Percentiles rank a stretch among this genome's conserved stretches.
phyloP scores from a whole-genome alignment of 2,888 invertebrate species.

The Listrodromus nycthemerus region DNA sequence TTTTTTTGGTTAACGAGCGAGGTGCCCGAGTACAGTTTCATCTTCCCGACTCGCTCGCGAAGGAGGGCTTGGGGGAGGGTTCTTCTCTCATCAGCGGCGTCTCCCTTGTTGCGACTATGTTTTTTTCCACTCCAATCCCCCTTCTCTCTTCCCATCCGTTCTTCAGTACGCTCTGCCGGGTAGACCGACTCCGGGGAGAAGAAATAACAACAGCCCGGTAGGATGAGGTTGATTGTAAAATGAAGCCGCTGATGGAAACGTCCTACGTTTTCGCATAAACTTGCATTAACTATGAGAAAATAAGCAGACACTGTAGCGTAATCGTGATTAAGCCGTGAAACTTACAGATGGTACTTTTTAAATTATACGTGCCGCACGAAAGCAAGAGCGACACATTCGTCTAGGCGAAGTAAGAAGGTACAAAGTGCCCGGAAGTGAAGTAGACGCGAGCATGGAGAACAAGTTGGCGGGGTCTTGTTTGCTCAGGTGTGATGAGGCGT shows the following conservation, averaged over 20 bases:
- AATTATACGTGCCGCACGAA: neutral
- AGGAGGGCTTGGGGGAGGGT: neutral
- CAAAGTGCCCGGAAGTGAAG: conserved; percentile 25
- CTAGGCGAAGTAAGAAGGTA: neutral
- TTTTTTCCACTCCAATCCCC: conserved; percentile 48
- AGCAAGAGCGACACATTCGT: neutral
- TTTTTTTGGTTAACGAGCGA: conserved; percentile 58
- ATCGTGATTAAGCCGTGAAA: conserved; percentile 6
- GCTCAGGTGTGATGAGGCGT: conserved; percentile 76
- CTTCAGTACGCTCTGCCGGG: conserved; percentile 23
- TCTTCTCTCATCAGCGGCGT: conserved; percentile 58
- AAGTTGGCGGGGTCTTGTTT: conserved; percentile 69
- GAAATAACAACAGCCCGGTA: conserved; percentile 31
- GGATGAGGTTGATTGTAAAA: conserved; percentile 49
- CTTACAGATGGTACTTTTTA: conserved; percentile 2
- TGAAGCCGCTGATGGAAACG: conserved; percentile 38
- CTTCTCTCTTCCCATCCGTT: conserved; percentile 35
- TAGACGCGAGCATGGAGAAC: conserved; percentile 27
- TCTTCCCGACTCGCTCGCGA: conserved; percentile 58
- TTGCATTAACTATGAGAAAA: conserved; percentile 32
- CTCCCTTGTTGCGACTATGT: conserved; percentile 30
- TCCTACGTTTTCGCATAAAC: conserved; percentile 36
- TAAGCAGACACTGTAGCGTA: neutral
- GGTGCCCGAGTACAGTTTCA: conserved; percentile 42
- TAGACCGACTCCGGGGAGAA: conserved; percentile 35